phyloP scores from a whole-genome alignment of 2,797 vertebrate species.

The Gallinago nigripennis region DNA sequence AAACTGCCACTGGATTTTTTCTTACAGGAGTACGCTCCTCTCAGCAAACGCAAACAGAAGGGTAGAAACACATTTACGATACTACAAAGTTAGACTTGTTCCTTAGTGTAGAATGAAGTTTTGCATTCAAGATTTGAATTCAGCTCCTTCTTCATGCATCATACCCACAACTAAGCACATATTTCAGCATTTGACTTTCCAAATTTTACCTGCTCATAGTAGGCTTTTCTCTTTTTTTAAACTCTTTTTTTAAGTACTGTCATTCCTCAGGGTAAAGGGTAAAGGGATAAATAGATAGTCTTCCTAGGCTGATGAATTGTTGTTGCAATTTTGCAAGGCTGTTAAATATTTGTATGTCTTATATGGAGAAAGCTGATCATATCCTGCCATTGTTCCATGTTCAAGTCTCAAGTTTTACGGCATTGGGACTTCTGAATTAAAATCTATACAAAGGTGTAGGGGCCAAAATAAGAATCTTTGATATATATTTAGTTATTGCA shows the following conservation, averaged over 20 bases:
- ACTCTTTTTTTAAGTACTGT: neutral
- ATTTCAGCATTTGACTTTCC: neutral
- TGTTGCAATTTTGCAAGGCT: slow-evolving; percentile 69
- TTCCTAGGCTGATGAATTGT: slow-evolving; percentile 47
- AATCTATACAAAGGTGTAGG: slow-evolving; percentile 9
- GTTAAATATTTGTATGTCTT: slow-evolving; percentile 66
- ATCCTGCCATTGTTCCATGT: slow-evolving; percentile 51
- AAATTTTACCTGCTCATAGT: neutral
- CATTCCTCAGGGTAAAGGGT: slow-evolving; percentile 53
- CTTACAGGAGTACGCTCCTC: neutral
- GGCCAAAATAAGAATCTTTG: slow-evolving; percentile 43
- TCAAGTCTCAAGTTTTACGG: slow-evolving; percentile 56
- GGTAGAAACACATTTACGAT: neutral
- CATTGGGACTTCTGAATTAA: slow-evolving; percentile 30
- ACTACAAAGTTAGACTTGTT: neutral
- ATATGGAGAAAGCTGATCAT: slow-evolving; percentile 65
- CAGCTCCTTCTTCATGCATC: neutral
- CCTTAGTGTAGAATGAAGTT: neutral
- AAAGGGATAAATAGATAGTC: slow-evolving; percentile 29
- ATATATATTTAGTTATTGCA: neutral
- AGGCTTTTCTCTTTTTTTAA: neutral
- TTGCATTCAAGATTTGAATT: neutral
- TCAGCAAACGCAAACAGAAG: neutral
- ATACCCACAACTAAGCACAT: neutral
- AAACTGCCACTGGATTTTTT: slow-evolving; percentile 16